Conservation (phyloP, 2,888 invertebrate species). For the Norana najaformis region DNA sequence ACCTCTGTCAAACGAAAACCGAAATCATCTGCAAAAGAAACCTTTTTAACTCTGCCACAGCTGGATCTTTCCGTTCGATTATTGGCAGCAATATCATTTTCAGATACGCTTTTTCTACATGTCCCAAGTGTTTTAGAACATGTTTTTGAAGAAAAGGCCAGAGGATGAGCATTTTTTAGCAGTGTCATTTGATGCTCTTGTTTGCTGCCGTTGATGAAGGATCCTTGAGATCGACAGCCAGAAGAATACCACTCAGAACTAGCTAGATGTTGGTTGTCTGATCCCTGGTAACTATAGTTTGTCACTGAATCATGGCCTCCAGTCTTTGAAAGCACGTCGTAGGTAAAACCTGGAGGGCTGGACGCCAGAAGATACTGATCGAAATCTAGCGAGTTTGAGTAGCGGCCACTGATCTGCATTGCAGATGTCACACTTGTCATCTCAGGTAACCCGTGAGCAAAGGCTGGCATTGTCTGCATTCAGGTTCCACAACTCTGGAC, state of each 20-base stretch:
- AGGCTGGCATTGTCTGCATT: constrained; percentile 13
- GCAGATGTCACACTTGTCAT: not conserved
- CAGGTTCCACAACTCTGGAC: not conserved
- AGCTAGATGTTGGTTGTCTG: not conserved
- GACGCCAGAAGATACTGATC: constrained; percentile 15
- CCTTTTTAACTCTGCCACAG: not conserved
- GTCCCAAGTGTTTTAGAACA: not conserved
- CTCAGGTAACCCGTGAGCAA: not conserved
- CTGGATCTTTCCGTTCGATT: not conserved
- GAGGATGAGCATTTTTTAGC: not conserved
- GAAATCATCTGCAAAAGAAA: not conserved
- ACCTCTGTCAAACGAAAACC: not conserved
- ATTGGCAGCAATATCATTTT: not conserved
- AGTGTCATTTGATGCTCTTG: not conserved
- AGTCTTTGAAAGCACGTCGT: not conserved
- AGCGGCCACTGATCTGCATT: not conserved
- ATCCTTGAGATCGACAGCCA: not conserved
- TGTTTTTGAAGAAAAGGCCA: not conserved
- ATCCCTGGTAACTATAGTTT: not conserved
- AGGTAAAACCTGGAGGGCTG: constrained; percentile 3
- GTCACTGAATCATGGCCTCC: not conserved
- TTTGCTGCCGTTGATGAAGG: not conserved
- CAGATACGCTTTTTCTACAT: not conserved
- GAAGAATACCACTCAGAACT: not conserved
- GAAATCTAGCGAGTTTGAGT: not conserved